Evolutionary conservation across 2,113 vertebrate genomes (phyloP).

Genomic region (Marmota flaviventris): DNA sequence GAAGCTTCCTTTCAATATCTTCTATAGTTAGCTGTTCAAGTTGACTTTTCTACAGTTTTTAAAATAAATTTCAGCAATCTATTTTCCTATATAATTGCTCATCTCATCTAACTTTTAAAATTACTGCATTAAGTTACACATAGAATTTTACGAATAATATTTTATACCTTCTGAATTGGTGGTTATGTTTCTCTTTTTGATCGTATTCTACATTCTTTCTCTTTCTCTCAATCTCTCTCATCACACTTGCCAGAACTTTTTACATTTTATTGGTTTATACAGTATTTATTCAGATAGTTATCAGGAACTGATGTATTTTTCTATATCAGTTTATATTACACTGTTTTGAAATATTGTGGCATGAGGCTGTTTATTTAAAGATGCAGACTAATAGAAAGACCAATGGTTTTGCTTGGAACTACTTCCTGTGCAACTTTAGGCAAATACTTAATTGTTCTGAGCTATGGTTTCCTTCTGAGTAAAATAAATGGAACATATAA

Average conservation of each 20-base stretch:
- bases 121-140: not conserved
- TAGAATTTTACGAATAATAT: constrained; percentile 32
- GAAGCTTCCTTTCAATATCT: not conserved
- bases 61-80: constrained; percentile 22
- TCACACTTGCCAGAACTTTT: not conserved
- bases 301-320: not conserved
- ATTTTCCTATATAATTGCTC: constrained; percentile 16
- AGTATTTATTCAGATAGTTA: not conserved
- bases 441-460: not conserved
- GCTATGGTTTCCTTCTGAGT: not conserved
- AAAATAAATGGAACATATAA: not conserved
- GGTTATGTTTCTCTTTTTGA: not conserved
- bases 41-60: not conserved
- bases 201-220: not conserved
- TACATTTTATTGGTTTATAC: not conserved
- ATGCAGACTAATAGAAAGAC: not conserved
- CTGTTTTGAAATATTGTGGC: not conserved
- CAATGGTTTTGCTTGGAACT: not conserved
- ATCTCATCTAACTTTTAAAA: not conserved
- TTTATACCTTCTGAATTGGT: constrained; percentile 23
- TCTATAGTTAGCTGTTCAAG: not conserved
- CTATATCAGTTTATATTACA: not conserved
- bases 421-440: not conserved
- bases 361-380: not conserved
- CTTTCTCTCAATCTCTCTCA: constrained; percentile 3